phyloP scores from a whole-genome alignment of 2,888 invertebrate species.

The Eulithis testata region DNA sequence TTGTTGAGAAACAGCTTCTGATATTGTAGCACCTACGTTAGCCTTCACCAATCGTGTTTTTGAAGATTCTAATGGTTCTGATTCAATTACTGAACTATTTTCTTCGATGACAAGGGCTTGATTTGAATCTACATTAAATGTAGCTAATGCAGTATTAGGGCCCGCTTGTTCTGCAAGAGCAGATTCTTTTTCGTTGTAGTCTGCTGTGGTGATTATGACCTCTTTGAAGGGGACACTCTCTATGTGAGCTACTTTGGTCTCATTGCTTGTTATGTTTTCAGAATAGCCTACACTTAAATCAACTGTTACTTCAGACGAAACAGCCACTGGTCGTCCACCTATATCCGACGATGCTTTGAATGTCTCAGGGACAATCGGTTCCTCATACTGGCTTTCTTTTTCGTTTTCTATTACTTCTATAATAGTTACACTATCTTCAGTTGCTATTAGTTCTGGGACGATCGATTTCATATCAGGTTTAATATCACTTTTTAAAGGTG shows the following conservation, averaged over 20 bases:
- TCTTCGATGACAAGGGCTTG: slow-evolving; percentile 82
- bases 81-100: slow-evolving; percentile 73
- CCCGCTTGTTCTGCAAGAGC: slow-evolving; percentile 42
- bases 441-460: slow-evolving; percentile 56
- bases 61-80: slow-evolving; percentile 60
- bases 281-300: slow-evolving; percentile 68
- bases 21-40: slow-evolving; percentile 69
- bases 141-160: slow-evolving; percentile 52
- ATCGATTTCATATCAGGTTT: slow-evolving; percentile 60
- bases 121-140: slow-evolving; percentile 61
- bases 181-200: slow-evolving; percentile 85
- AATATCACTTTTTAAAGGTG: slow-evolving; percentile 50
- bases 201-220: slow-evolving; percentile 80
- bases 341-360: slow-evolving; percentile 73
- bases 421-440: slow-evolving; percentile 60
- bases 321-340: slow-evolving; percentile 78
- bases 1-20: slow-evolving; percentile 84
- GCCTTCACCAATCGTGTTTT: slow-evolving; percentile 60
- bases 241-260: slow-evolving; percentile 73
- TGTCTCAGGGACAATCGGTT: slow-evolving; percentile 44
- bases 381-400: slow-evolving; percentile 63
- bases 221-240: slow-evolving; percentile 82
- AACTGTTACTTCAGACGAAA: slow-evolving; percentile 74
- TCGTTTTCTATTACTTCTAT: slow-evolving; percentile 69
- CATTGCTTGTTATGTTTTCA: slow-evolving; percentile 28